Evolutionary conservation across 2,888 invertebrate genomes (phyloP).

Genomic region (Melanargia galathea): DNA sequence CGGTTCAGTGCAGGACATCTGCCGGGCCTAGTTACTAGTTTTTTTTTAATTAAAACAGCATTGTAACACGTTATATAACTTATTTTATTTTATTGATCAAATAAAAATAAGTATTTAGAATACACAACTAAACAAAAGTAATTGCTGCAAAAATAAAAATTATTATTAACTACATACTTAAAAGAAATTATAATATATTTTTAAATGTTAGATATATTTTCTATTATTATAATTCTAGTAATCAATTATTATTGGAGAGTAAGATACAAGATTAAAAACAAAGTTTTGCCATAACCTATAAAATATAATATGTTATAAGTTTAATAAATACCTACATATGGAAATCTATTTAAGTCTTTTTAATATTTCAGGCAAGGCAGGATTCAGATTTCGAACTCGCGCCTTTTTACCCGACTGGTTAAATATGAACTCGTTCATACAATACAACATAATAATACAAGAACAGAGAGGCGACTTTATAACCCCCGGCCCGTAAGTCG

Average conservation of each 20-base stretch:
- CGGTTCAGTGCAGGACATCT: too few species aligned
- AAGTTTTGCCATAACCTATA: neutral
- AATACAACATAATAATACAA: too few species aligned
- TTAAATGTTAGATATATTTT: neutral
- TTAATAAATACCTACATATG: too few species aligned
- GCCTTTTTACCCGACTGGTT: too few species aligned
- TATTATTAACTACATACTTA: neutral
- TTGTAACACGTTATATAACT: slow-evolving; percentile 22
- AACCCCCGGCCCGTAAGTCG: too few species aligned
- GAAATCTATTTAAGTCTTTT: too few species aligned
- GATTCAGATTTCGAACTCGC: too few species aligned
- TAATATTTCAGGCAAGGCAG: too few species aligned
- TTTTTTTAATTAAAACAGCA: slow-evolving; percentile 19
- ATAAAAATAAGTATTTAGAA: slow-evolving; percentile 3
- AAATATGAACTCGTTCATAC: too few species aligned
- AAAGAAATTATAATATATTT: neutral
- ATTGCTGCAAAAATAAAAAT: slow-evolving; percentile 12
- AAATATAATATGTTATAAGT: neutral
- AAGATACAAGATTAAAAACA: neutral
- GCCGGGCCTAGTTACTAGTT: too few species aligned
- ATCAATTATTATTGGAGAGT: neutral
- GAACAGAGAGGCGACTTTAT: too few species aligned
- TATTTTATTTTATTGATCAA: slow-evolving; percentile 20
- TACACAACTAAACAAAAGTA: neutral
- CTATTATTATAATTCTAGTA: neutral